Conservation (phyloP, 2,888 invertebrate species). For the Abrostola tripartita region DNA sequence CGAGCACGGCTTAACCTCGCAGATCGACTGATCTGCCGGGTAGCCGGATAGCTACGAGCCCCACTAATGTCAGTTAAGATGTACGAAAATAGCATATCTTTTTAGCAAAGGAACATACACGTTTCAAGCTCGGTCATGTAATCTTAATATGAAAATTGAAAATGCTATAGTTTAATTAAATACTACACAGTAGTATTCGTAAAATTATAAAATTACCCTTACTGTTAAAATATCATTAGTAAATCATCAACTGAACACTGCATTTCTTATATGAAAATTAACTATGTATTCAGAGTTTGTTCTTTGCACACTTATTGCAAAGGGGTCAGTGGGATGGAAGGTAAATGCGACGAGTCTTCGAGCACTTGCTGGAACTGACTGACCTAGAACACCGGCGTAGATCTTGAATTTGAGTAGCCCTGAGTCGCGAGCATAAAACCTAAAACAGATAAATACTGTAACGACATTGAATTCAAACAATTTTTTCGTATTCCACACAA, state of each 20-base stretch:
- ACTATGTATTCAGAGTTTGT: constrained; percentile 97
- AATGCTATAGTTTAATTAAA: constrained; percentile 11
- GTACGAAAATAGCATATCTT: constrained; percentile 17
- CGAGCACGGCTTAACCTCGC: no score
- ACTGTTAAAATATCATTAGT: constrained; percentile 24
- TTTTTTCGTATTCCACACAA: neutral
- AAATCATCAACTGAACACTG: constrained; percentile 76
- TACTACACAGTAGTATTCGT: constrained; percentile 61
- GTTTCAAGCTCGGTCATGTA: constrained; percentile 22
- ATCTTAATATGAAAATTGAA: constrained; percentile 18
- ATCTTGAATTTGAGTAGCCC: constrained; percentile 95
- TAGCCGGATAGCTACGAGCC: no score
- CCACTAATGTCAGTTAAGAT: neutral
- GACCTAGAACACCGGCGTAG: constrained; percentile 94
- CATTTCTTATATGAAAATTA: constrained; percentile 96
- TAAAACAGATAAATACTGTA: constrained; percentile 65
- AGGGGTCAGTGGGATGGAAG: constrained; percentile 98
- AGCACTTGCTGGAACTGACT: constrained; percentile 90
- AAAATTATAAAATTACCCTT: constrained; percentile 30
- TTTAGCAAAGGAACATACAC: constrained; percentile 11
- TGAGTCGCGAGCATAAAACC: constrained; percentile 95
- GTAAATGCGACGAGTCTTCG: constrained; percentile 97
- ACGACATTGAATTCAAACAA: neutral
- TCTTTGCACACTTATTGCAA: constrained; percentile 98
- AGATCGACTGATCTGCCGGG: no score